Conservation (phyloP, 2,113 vertebrate species). For the Dromas ardeola region DNA sequence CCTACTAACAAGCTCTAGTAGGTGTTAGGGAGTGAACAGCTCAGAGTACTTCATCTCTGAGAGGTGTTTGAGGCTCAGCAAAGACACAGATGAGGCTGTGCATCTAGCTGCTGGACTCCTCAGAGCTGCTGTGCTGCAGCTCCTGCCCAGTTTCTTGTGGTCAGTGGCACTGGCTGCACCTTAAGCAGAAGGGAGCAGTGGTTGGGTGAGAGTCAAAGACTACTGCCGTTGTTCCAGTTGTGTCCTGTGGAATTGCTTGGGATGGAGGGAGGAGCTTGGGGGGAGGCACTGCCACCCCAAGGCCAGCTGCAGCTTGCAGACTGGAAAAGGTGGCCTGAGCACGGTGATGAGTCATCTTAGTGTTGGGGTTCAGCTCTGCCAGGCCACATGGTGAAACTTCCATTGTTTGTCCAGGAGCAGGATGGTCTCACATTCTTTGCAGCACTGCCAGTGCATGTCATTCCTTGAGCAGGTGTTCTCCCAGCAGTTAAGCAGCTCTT, state of each 20-base stretch:
- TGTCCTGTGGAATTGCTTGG: not conserved
- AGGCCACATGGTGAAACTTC: not conserved
- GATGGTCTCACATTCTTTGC: not conserved
- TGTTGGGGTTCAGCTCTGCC: not conserved
- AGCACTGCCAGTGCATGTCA: not conserved
- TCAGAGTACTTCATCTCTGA: not conserved
- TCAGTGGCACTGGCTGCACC: not conserved
- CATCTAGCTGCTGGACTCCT: not conserved
- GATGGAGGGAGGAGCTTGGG: not conserved
- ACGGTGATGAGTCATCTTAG: not conserved
- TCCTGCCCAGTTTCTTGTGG: not conserved
- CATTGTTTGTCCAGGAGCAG: not conserved
- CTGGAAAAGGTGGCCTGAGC: not conserved
- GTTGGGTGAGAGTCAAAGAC: not conserved
- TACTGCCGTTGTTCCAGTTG: not conserved
- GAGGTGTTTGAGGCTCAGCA: not conserved
- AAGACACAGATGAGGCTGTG: not conserved
- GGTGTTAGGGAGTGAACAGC: not conserved
- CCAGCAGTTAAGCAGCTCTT: not conserved
- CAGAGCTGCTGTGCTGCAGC: not conserved
- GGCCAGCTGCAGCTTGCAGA: not conserved
- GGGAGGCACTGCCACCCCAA: too few species aligned
- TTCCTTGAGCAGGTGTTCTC: not conserved
- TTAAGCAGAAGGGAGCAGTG: not conserved
- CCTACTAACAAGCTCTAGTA: not conserved